These are phyloP conservation scores for Catharus ustulatus DNA, from an alignment of 2,797 vertebrate genomes.

Conservation along the genomic window DNA sequence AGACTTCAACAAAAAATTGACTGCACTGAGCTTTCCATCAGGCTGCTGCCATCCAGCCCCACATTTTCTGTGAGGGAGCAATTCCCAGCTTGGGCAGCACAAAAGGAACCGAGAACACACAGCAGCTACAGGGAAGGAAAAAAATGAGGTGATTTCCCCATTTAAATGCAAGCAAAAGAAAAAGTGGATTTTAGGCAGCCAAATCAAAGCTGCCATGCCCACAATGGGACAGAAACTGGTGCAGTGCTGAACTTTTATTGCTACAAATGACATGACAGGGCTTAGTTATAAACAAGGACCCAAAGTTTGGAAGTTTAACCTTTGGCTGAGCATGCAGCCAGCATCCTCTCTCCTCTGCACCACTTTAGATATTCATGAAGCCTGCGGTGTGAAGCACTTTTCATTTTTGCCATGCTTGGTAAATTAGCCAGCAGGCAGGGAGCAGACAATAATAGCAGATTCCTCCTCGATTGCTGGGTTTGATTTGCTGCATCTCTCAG, in stretches of 20 bases:
- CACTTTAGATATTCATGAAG: background rate
- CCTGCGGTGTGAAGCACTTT: background rate
- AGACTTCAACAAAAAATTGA: background rate
- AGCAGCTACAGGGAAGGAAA: background rate
- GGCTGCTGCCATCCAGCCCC: background rate
- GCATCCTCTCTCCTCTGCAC: background rate
- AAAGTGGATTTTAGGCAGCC: background rate
- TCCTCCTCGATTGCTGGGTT: background rate
- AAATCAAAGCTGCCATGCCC: background rate
- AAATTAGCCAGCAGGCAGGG: conserved; percentile 46
- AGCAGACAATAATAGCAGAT: conserved; percentile 1
- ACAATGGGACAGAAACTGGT: background rate
- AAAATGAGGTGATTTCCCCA: background rate
- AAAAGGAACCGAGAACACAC: background rate
- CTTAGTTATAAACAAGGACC: background rate
- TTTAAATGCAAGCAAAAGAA: background rate
- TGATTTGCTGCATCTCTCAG: conserved; percentile 26
- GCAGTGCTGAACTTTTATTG: background rate
- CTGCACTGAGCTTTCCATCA: background rate
- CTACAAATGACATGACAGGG: background rate
- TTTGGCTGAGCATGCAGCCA: background rate
- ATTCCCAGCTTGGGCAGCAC: background rate
- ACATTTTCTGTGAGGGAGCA: background rate
- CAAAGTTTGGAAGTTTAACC: background rate
- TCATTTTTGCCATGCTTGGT: conserved; percentile 22